A percentile compares a stretch with the other conserved stretches of the same genome.
These are phyloP conservation scores for Procapra przewalskii DNA, from an alignment of 2,113 vertebrate genomes.

Conservation along the genomic window DNA sequence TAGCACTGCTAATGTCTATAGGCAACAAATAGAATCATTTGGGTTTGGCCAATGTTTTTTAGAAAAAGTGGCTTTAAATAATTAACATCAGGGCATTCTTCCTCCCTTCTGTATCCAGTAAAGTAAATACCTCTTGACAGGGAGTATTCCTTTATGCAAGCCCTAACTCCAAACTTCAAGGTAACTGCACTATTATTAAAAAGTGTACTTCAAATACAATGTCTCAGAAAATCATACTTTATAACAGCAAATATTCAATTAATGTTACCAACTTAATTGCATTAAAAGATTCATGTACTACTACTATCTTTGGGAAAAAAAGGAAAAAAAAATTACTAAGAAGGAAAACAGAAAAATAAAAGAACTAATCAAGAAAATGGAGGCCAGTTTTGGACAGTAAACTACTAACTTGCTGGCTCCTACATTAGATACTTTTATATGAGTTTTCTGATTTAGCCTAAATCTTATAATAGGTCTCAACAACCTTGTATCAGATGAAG, in stretches of 20 bases:
- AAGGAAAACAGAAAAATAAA: not conserved
- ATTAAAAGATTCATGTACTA: not conserved
- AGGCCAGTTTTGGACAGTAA: not conserved
- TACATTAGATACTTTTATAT: no score
- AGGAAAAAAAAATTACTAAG: not conserved
- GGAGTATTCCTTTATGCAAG: not conserved
- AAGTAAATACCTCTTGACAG: slow-evolving; percentile 42
- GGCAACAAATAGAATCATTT: not conserved
- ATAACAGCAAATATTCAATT: not conserved
- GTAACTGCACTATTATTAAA: not conserved
- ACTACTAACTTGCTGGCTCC: not conserved
- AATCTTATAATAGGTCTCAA: not conserved
- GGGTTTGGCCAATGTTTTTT: slow-evolving; percentile 15
- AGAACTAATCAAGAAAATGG: not conserved
- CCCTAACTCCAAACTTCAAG: not conserved
- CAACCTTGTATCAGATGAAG: not conserved
- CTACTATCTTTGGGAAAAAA: not conserved
- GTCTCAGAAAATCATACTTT: not conserved
- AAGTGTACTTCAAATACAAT: not conserved
- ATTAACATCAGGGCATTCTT: slow-evolving; percentile 18
- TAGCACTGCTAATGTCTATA: not conserved
- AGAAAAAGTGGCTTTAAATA: slow-evolving; percentile 57
- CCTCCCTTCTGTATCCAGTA: not conserved
- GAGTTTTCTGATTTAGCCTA: not conserved
- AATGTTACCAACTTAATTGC: not conserved